Percentiles rank a stretch among this genome's conserved stretches.
phyloP scores from a whole-genome alignment of 2,888 invertebrate genomes.

The Caenorhabditis doughertyi region DNA sequence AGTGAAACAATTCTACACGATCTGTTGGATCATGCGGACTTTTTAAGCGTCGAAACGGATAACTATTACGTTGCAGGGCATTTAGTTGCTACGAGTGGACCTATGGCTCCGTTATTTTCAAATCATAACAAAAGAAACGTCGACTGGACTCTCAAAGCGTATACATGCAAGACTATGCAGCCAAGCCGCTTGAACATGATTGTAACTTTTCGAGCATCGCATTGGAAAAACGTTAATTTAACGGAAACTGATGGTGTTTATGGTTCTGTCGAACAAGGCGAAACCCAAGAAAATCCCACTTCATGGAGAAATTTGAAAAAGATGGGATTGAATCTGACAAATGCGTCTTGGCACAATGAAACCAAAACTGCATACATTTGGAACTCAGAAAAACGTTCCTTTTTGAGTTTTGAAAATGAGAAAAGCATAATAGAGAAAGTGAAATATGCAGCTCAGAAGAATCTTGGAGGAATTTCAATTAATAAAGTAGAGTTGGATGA shows the following conservation, averaged over 20 bases:
- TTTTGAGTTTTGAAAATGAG: neutral
- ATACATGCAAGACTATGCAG: neutral
- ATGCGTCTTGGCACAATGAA: neutral
- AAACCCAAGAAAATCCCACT: too few relatives aligned
- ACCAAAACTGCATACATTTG: neutral
- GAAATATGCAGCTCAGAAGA: neutral
- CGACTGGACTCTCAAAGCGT: constrained; percentile 63
- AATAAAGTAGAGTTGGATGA: neutral
- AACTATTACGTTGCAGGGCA: neutral
- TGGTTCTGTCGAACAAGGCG: neutral
- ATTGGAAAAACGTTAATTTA: neutral
- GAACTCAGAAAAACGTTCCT: neutral
- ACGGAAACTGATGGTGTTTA: neutral
- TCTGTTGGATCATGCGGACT: constrained; percentile 67
- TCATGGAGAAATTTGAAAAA: neutral
- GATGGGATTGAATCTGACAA: neutral
- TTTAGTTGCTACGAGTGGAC: neutral
- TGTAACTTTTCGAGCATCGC: neutral
- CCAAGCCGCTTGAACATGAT: constrained; percentile 1
- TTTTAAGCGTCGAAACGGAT: constrained; percentile 57
- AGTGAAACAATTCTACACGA: constrained; percentile 26
- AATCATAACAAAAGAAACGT: constrained; percentile 37
- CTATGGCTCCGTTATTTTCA: neutral
- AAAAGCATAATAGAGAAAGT: constrained; percentile 7
- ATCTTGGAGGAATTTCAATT: constrained; percentile 3